phyloP scores from a whole-genome alignment of 2,888 invertebrate genomes.

The Eilema griseolum region DNA sequence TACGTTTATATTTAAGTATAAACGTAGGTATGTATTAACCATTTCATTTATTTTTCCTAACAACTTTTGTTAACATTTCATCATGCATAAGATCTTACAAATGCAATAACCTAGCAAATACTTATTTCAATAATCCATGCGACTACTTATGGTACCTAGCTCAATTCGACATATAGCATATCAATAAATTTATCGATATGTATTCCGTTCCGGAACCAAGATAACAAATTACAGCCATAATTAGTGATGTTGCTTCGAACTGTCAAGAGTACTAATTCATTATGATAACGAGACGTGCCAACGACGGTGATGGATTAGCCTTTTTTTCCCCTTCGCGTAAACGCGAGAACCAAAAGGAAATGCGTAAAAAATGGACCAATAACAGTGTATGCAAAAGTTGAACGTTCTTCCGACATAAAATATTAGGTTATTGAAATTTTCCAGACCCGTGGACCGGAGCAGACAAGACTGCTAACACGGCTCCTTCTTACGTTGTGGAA shows the following conservation, averaged over 20 bases:
- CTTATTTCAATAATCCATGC: neutral
- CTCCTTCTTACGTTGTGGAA: constrained; percentile 50
- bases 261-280: constrained; percentile 75
- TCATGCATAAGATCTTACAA: too few species aligned
- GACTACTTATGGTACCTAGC: neutral
- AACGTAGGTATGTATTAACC: too few species aligned
- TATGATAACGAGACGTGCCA: constrained; percentile 83
- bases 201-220: neutral
- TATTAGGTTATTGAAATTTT: constrained; percentile 76
- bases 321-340: constrained; percentile 58
- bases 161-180: neutral
- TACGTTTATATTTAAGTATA: too few species aligned
- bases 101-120: neutral
- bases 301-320: constrained; percentile 82
- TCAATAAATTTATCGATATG: neutral
- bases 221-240: constrained; percentile 39
- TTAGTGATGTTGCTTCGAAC: constrained; percentile 40
- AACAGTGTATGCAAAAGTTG: constrained; percentile 67
- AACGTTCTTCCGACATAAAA: constrained; percentile 59
- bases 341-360: constrained; percentile 52
- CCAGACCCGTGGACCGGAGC: constrained; percentile 62
- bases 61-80: too few species aligned
- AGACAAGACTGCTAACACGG: constrained; percentile 55
- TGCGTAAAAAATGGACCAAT: constrained; percentile 69
- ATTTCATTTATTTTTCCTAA: too few species aligned